Percentiles rank a stretch among this genome's conserved stretches.
Evolutionary conservation across 2,888 invertebrate genomes (phyloP).

Genomic region (Lutraria lutraria): DNA sequence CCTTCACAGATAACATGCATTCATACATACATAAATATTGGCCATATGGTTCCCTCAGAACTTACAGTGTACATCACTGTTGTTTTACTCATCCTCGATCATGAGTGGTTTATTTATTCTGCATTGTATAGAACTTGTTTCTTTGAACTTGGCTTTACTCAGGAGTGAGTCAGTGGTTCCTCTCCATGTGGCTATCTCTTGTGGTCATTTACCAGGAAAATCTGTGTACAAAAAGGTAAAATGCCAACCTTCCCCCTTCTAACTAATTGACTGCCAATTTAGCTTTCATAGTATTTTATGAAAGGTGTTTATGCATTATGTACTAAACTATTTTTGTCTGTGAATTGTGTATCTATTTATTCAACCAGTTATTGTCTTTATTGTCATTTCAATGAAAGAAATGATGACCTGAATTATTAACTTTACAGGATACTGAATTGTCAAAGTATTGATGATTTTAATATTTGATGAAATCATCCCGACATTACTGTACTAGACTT

Average conservation of each 20-base stretch:
- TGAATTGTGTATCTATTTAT: too few relatives aligned
- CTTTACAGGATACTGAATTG: too few relatives aligned
- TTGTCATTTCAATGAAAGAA: too few relatives aligned
- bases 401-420: too few relatives aligned
- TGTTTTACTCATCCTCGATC: not conserved
- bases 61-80: not conserved
- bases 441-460: too few relatives aligned
- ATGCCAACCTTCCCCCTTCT: not conserved
- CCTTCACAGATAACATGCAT: constrained; percentile 37
- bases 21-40: constrained; percentile 36
- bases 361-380: too few relatives aligned
- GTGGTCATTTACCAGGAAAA: not conserved
- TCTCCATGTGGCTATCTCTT: not conserved
- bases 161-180: not conserved
- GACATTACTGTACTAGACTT: too few relatives aligned
- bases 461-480: too few relatives aligned
- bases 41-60: constrained; percentile 35
- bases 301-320: too few relatives aligned
- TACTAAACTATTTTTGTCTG: too few relatives aligned
- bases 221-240: not conserved
- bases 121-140: not conserved
- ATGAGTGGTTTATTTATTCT: not conserved
- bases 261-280: not conserved
- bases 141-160: not conserved
- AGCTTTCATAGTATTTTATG: too few relatives aligned